Evolutionary conservation across 2,113 vertebrate species (phyloP).

Genomic region (Varanus salvator): DNA sequence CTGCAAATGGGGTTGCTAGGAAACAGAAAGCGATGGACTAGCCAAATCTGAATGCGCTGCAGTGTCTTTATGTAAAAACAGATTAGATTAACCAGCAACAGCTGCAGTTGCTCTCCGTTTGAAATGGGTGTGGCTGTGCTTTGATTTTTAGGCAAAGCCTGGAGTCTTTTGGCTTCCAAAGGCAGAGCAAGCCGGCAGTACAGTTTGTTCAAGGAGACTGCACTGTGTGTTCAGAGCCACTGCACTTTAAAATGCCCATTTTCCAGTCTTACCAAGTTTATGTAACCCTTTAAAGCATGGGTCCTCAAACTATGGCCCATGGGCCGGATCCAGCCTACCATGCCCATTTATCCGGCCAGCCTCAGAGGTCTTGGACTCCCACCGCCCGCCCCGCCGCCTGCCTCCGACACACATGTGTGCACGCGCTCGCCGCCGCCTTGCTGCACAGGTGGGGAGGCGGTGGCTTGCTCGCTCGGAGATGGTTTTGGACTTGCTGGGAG

Average conservation of each 20-base stretch:
- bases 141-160: slow-evolving; percentile 22
- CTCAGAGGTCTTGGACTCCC: no score
- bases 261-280: neutral
- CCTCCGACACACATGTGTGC: no score
- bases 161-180: slow-evolving; percentile 38
- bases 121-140: slow-evolving; percentile 14
- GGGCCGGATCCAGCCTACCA: no score
- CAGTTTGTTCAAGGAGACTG: neutral
- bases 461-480: no score
- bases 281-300: neutral
- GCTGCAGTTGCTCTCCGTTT: slow-evolving; percentile 32
- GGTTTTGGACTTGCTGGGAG: no score
- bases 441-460: no score
- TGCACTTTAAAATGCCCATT: neutral
- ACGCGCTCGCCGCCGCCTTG: no score
- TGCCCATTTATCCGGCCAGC: no score
- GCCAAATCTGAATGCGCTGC: slow-evolving; percentile 53
- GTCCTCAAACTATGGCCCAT: no score
- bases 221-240: neutral
- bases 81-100: slow-evolving; percentile 22
- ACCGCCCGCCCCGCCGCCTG: no score
- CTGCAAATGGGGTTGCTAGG: slow-evolving; percentile 75
- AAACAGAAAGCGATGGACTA: slow-evolving; percentile 68
- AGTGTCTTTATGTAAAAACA: slow-evolving; percentile 55
- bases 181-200: neutral